Evolutionary conservation across 2,888 invertebrate genomes (phyloP), one percentile per base, ranked within the genome.

Genomic region (Rhagophthalmus giganteus): DNA sequence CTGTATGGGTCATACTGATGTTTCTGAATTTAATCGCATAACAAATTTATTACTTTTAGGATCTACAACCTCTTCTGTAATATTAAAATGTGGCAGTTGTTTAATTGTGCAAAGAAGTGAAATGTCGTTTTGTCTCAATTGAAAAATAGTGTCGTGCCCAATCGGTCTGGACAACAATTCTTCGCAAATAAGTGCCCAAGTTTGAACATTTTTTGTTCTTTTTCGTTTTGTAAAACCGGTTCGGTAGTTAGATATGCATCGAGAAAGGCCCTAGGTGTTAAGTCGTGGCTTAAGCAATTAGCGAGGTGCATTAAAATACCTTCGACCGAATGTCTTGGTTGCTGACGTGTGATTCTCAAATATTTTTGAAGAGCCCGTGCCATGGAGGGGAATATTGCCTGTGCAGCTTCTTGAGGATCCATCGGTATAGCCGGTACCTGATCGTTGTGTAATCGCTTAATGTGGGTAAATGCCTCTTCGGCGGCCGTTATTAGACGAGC

Each of bases 401-500:
- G 94, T 0, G 98, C 98, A 2, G 98, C 97, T 77, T 97, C 97
- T 64, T 92, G 86, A 0, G 97, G 90, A 69, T 96, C 94, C 79
- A 99, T 87, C 0, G 90, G 88, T 51, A 89, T 84, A 0, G 91
- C 88, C 0, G 91, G 87, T 16, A 88, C 85, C 42, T 82, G 79
- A 60, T 83, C 84, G 52, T 83, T 81, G 58, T 84, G 77, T 55
- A 95, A 83, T 25, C 96, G 81, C 66, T 93, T 89, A 58, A 99
- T 94, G 70, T 98, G 97, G 7, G 96, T 94, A 74, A 99, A 99
- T 1, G 98, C 96, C 70, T 99, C 98, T 74, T 99, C 98, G 0
- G 96, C 90, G 1, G 97, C 94, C 1, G 92, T 89, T 44, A 96
- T 84, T 27, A 99, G 80, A 11, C 98, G 79, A 2, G 97, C 95